phyloP scores from a whole-genome alignment of 2,113 vertebrate genomes.

The Leucopsar rothschildi region DNA sequence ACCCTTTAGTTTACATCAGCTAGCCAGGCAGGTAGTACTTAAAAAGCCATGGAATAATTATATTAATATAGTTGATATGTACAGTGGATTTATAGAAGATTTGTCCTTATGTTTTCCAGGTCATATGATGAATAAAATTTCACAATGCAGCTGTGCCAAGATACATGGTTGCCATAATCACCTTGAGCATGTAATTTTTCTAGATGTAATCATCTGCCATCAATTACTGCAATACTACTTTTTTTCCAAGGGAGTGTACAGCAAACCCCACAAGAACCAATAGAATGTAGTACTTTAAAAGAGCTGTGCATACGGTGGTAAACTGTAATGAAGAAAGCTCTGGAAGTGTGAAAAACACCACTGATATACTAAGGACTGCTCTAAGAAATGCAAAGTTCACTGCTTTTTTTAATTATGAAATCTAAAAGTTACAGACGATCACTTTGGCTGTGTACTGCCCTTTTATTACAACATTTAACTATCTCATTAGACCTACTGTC shows the following conservation, averaged over 20 bases:
- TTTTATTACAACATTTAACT: background rate
- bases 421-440: background rate
- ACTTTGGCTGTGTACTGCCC: background rate
- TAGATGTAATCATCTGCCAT: background rate
- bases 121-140: background rate
- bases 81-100: background rate
- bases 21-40: background rate
- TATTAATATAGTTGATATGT: accelerated
- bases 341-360: background rate
- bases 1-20: background rate
- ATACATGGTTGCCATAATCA: background rate
- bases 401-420: background rate
- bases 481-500: background rate
- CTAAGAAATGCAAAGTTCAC: background rate
- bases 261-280: background rate
- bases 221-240: background rate
- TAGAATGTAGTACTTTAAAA: background rate
- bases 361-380: background rate
- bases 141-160: background rate
- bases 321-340: background rate
- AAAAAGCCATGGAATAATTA: background rate
- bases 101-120: background rate
- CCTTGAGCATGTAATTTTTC: background rate
- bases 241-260: background rate
- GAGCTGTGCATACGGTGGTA: background rate